Percentiles rank a stretch among this genome's conserved stretches.
Evolutionary conservation across 2,888 invertebrate species (phyloP).

Genomic region (Polia nebulosa): DNA sequence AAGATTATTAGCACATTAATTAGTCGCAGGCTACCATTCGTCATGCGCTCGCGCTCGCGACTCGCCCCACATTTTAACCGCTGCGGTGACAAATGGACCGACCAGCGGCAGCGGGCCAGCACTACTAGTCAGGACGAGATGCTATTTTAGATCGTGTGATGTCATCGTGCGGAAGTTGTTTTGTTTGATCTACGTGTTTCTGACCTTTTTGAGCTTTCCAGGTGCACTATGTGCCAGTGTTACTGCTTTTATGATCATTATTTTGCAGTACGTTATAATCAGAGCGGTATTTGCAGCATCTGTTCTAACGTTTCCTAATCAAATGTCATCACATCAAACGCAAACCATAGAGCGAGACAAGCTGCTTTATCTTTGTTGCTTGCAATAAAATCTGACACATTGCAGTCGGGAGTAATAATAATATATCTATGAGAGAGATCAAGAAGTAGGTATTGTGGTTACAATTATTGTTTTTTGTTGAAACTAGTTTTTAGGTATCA

Average conservation of each 20-base stretch:
- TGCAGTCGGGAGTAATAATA: too few species aligned
- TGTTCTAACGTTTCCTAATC: background rate
- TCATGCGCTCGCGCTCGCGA: constrained; percentile 49
- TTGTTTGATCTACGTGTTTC: constrained; percentile 16
- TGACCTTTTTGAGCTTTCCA: constrained; percentile 18
- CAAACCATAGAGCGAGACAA: too few species aligned
- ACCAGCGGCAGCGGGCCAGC: constrained; percentile 6
- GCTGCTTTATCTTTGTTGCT: too few species aligned
- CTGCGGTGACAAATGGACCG: constrained; percentile 62
- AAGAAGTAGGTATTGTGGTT: too few species aligned
- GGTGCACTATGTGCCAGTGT: background rate
- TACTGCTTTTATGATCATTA: background rate
- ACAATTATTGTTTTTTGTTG: too few species aligned
- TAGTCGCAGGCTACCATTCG: constrained; percentile 62
- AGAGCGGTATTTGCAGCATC: background rate
- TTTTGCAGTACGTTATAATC: constrained; percentile 9
- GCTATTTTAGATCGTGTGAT: constrained; percentile 44
- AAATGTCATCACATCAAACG: too few species aligned
- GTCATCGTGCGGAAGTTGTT: constrained; percentile 30
- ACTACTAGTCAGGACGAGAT: constrained; percentile 36
- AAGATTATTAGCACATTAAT: constrained; percentile 66
- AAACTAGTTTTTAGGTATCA: background rate
- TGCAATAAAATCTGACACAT: too few species aligned
- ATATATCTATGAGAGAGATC: background rate
- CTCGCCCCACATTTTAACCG: constrained; percentile 62